phyloP scores from a whole-genome alignment of 2,797 vertebrate genomes.

The Zenarchopterus dispar region DNA sequence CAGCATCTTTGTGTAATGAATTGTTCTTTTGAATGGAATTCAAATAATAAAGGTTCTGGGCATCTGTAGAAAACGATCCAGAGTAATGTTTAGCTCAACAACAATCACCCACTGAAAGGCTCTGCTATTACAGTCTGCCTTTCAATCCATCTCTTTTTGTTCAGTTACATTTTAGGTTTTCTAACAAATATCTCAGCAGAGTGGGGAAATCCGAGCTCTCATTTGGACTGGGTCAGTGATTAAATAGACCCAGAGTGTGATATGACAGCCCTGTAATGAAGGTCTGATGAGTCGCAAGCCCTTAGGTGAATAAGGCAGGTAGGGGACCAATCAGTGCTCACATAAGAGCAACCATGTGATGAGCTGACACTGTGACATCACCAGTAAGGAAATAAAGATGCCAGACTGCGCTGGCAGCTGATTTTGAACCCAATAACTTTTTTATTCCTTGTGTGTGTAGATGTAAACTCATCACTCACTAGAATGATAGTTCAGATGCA shows the following conservation, averaged over 20 bases:
- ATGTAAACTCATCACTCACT: background rate
- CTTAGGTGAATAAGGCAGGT: conserved; percentile 22
- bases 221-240: conserved; percentile 4
- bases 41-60: too few relatives aligned
- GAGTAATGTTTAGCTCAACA: background rate
- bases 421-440: background rate
- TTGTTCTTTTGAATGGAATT: too few relatives aligned
- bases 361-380: conserved; percentile 18
- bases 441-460: background rate
- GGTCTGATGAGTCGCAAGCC: conserved; percentile 26
- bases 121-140: background rate
- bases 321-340: conserved; percentile 17
- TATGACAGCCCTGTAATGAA: conserved; percentile 16
- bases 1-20: too few relatives aligned
- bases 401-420: background rate
- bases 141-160: conserved; percentile 1
- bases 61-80: background rate
- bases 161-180: conserved; percentile 3
- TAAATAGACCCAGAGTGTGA: conserved; percentile 4
- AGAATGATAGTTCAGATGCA: background rate
- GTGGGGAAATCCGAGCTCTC: background rate
- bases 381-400: conserved; percentile 10
- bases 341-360: conserved; percentile 8
- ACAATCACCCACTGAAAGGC: conserved; percentile 4
- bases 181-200: background rate